Evolutionary conservation across 2,888 invertebrate genomes (phyloP), one percentile per base, ranked within the genome.

Genomic region (Nomada goodeniana): DNA sequence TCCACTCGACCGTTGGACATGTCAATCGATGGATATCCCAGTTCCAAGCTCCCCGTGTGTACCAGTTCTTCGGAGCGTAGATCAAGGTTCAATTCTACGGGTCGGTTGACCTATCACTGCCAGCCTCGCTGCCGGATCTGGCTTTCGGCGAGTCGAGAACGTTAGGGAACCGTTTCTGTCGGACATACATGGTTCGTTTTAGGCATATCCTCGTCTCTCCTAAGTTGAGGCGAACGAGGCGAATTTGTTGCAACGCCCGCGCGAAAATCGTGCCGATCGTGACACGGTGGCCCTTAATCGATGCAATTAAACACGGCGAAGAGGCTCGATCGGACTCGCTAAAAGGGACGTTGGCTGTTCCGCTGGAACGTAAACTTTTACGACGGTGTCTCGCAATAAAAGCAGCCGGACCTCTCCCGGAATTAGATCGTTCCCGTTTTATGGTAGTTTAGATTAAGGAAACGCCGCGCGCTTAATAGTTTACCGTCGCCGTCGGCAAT

Each of bases 1-100:
- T 85, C 85, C 85, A 76, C 72, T 82, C 76, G 80, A 81, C 75
- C 77, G 79, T 77, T 77, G 76, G 85, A 84, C 84, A 84, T 74
- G 76, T 72, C 78, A 80, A 85, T 82, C 85, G 85, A 85, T 85
- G 73, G 85, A 74, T 74, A 82, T 59, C 68, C 69, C 47, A 79
- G 82, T 75, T 63, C 65, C 67, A 57, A 71, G 52, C 52, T 68
- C 57, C n/a, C 29, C 63, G 47, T 73, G 82, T 76, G 67, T 64
- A 70, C 70, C 68, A 47, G 76, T 85, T 86, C 80, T 76, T 86
- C 78, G 59, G 67, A 47, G 80, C 63, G 78, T 86, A 81, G 86
- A 83, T 86, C 86, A 80, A 86, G 78, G 80, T 69, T 78, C 83
- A 76, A 83, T 83, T 79, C 86, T 83, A 80, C 86, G 86, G 76